Percentiles rank a stretch among this genome's conserved stretches.
Conservation (phyloP, 2,888 invertebrate genomes). For the Himalopsyche anomala region DNA sequence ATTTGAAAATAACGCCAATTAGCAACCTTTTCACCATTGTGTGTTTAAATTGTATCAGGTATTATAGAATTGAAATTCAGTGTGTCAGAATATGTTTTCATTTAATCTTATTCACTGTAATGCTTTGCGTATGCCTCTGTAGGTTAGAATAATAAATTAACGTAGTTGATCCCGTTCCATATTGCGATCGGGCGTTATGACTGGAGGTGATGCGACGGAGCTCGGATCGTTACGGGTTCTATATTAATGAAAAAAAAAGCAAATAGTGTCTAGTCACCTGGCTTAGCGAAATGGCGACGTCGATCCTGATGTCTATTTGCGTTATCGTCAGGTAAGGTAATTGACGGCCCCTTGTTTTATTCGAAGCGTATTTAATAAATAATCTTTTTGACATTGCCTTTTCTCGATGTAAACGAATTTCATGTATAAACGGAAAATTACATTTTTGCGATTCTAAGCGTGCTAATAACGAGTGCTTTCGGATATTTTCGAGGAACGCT, state of each 20-base stretch:
- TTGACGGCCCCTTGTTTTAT: neutral
- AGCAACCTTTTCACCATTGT: too few relatives aligned
- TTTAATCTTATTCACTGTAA: too few relatives aligned
- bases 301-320: slow-evolving; percentile 2
- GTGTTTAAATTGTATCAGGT: too few relatives aligned
- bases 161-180: neutral
- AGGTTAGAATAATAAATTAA: neutral
- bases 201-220: neutral
- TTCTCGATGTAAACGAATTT: too few relatives aligned
- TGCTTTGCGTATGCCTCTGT: neutral
- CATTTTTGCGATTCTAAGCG: too few relatives aligned
- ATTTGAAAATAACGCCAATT: too few relatives aligned
- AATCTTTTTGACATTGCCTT: too few relatives aligned
- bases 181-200: slow-evolving; percentile 4
- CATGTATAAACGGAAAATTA: too few relatives aligned
- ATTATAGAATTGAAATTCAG: too few relatives aligned
- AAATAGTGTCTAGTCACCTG: slow-evolving; percentile 28
- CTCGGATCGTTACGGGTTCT: slow-evolving; percentile 19
- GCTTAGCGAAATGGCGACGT: neutral
- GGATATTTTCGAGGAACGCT: too few relatives aligned
- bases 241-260: slow-evolving; percentile 37
- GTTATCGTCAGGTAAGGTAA: slow-evolving; percentile 1
- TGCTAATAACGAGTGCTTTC: too few relatives aligned
- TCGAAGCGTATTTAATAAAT: neutral
- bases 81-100: too few relatives aligned